Percentiles rank a stretch among this genome's conserved stretches.
Conservation (phyloP, 2,888 invertebrate genomes). For the Idaea straminata region DNA sequence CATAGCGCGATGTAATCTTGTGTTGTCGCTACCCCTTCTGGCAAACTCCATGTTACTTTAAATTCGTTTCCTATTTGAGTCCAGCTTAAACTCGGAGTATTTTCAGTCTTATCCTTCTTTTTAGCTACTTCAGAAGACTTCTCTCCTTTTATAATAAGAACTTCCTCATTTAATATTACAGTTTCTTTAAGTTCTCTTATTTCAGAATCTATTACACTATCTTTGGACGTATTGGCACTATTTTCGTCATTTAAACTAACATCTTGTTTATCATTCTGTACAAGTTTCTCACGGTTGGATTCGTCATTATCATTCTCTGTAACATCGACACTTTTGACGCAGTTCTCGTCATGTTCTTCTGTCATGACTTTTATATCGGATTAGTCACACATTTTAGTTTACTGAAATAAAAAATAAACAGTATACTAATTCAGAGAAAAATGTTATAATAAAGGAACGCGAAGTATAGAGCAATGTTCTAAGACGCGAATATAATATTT, state of each 20-base stretch:
- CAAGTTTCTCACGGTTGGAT: constrained; percentile 11
- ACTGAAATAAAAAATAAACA: constrained; percentile 12
- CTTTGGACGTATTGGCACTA: constrained; percentile 56
- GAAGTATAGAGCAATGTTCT: not conserved
- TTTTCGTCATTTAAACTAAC: constrained; percentile 25
- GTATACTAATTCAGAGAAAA: constrained; percentile 6
- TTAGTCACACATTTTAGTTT: constrained; percentile 35
- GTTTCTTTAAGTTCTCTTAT: constrained; percentile 24
- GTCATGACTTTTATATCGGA: constrained; percentile 62
- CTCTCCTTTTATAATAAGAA: constrained; percentile 26
- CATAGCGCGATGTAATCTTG: constrained; percentile 79
- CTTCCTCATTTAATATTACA: constrained; percentile 45
- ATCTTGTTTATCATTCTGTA: constrained; percentile 23
- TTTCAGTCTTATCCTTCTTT: constrained; percentile 25
- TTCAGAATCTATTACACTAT: constrained; percentile 14
- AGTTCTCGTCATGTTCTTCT: constrained; percentile 59
- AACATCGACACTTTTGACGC: constrained; percentile 43
- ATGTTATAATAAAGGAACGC: not conserved
- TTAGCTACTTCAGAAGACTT: constrained; percentile 29
- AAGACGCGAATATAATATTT: not conserved
- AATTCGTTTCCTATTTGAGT: constrained; percentile 62
- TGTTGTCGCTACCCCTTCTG: constrained; percentile 53
- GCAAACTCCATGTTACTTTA: constrained; percentile 71
- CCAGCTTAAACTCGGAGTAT: constrained; percentile 50
- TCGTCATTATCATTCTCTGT: constrained; percentile 39